Base-by-base conservation (phyloP, 2,888 invertebrate genomes). In the Sicus ferrugineus region DNA sequence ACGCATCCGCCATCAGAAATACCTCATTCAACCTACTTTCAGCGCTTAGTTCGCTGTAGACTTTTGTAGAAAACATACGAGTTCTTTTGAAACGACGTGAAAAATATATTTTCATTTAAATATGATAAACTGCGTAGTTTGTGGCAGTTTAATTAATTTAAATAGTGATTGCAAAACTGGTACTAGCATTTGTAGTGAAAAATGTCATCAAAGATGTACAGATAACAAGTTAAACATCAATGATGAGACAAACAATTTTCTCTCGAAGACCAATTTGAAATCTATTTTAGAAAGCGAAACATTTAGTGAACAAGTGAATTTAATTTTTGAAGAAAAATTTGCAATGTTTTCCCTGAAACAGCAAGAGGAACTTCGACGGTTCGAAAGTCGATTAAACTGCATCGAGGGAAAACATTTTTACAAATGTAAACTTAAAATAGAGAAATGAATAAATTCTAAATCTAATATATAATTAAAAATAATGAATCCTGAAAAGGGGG, bases 21-120 rank as follows among this genome's bases (percentile, higher is more conserved):
- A 42, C 42, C 38, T 2, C 26, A 21, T 26, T 61, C 23, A 54
- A 16, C 61, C 26, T 46, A 50, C 50, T 42, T 68, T 50, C 26
- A 68, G 38, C 46, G 52, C 63, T 67, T 70, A 75, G 70, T 75
- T 75, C 30, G 30, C 68, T 69, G 50, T 68, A 62, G 68, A 52
- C 59, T 19, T 30, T 68, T 66, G 61, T 66, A 46, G 48, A 67
- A 68, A 48, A 19, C n/a, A 21, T 30, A 48, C 63, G 30, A n/a
- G 28, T 21, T 48, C 14, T 48, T 23, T 54, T 28, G 21, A 21
- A 50, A n/a, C 19, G 7, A 42, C 14, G 11, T 42, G 14, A n/a
- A 1, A n/a, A 28, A 16, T 56, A 26, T 16, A 52, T 52, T 30
- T n/a, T n/a, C 9, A 16, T 26, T 28, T 11, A 4, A 26, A 16